These are phyloP conservation scores for Gallinago solitaria DNA, from an alignment of 2,797 vertebrate species.

Conservation along the genomic window DNA sequence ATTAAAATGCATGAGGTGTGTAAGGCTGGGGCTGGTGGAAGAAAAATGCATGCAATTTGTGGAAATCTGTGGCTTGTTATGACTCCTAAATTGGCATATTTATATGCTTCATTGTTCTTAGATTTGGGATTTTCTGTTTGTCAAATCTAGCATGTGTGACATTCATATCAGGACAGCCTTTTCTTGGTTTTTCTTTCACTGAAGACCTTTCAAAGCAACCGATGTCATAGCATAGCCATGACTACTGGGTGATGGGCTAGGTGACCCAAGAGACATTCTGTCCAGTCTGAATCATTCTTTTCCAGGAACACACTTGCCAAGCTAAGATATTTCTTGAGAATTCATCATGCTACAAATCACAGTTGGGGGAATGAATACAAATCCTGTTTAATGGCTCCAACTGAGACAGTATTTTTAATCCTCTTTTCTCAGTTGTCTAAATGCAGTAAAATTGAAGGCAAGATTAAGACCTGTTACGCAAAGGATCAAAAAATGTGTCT, in stretches of 20 bases:
- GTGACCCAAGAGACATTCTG: not conserved
- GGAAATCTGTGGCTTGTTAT: conserved; percentile 54
- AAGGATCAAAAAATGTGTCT: not conserved
- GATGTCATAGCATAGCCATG: not conserved
- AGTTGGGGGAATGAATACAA: not conserved
- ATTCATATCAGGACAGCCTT: not conserved
- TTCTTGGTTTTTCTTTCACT: not conserved
- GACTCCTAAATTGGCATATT: conserved; percentile 57
- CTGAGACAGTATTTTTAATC: conserved; percentile 39
- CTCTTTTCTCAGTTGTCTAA: conserved; percentile 24
- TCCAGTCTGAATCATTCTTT: not conserved
- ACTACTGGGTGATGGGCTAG: not conserved
- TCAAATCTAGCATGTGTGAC: not conserved
- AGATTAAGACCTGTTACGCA: conserved; percentile 9
- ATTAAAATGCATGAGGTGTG: conserved; percentile 57
- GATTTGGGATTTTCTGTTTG: conserved; percentile 50
- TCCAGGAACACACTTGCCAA: not conserved
- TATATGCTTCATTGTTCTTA: conserved; percentile 53
- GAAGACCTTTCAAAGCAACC: not conserved
- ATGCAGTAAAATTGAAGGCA: not conserved
- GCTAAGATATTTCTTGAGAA: conserved; percentile 15
- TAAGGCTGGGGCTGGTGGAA: conserved; percentile 33
- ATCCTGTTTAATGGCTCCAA: not conserved
- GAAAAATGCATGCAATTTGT: conserved; percentile 53
- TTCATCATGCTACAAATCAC: conserved; percentile 24